Percentiles rank a stretch among this genome's conserved stretches.
Evolutionary conservation across 2,113 vertebrate genomes (phyloP).

Genomic region (Gopherus flavomarginatus): DNA sequence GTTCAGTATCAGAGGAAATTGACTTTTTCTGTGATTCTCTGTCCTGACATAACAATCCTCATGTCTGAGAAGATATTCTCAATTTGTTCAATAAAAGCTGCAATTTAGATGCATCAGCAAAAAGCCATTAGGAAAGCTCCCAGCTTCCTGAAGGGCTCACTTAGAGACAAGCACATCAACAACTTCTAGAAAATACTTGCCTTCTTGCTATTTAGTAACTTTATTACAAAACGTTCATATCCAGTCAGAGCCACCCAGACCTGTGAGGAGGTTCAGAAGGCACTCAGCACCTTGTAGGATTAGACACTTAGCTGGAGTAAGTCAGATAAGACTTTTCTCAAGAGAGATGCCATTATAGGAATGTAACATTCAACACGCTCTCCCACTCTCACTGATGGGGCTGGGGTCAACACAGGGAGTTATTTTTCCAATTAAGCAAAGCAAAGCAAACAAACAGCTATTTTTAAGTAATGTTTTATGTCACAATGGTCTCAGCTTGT

Average conservation of each 20-base stretch:
- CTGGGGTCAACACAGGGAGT: background rate
- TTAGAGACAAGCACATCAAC: slow-evolving; percentile 21
- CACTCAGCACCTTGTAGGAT: background rate
- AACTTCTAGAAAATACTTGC: slow-evolving; percentile 38
- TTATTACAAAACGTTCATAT: background rate
- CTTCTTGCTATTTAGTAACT: background rate
- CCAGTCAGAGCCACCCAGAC: background rate
- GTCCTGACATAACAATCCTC: slow-evolving; percentile 31
- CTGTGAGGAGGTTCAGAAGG: background rate
- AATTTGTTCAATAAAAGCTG: slow-evolving; percentile 49
- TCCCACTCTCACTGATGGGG: background rate
- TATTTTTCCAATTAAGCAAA: slow-evolving; percentile 19
- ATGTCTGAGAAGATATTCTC: slow-evolving; percentile 57
- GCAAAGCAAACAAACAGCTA: slow-evolving; percentile 34
- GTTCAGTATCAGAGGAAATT: slow-evolving; percentile 41
- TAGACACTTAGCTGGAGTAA: background rate
- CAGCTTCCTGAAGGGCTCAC: slow-evolving; percentile 56
- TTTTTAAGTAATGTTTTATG: slow-evolving; percentile 53
- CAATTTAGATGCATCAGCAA: slow-evolving; percentile 46
- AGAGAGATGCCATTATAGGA: background rate
- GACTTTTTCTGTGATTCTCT: background rate
- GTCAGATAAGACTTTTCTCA: background rate
- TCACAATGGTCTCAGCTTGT: slow-evolving; percentile 60
- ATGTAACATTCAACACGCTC: background rate
- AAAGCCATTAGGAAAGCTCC: slow-evolving; percentile 35